These are phyloP conservation scores for Adineta ricciae DNA, from an alignment of 2,888 invertebrate genomes.

Conservation along the genomic window DNA sequence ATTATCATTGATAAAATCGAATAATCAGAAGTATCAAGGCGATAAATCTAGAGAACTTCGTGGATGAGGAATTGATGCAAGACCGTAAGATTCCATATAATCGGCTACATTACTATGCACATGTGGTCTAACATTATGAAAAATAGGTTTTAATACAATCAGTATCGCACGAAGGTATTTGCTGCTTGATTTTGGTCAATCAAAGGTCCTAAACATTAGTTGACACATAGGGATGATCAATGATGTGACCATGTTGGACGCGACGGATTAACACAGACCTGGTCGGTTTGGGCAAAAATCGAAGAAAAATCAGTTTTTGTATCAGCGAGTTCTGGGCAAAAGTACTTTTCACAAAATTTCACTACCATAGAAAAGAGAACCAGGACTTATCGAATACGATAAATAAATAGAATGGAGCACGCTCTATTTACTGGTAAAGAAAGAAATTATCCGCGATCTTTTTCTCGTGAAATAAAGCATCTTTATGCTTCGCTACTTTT, in stretches of 20 bases:
- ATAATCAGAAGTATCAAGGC: neutral
- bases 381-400: no score
- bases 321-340: neutral
- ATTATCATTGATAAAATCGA: neutral
- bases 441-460: neutral
- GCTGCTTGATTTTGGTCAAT: no score
- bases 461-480: neutral
- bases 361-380: no score
- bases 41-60: neutral
- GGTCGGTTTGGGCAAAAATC: no score
- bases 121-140: neutral
- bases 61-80: neutral
- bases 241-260: neutral
- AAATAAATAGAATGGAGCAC: neutral
- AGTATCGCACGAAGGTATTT: no score
- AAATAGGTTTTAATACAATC: neutral
- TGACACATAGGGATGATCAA: neutral
- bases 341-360: neutral
- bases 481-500: neutral
- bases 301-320: no score
- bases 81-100: neutral
- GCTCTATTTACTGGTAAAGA: neutral
- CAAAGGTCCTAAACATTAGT: neutral
- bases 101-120: neutral
- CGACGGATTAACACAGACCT: neutral